Evolutionary conservation across 2,888 invertebrate species (phyloP), one percentile per base, ranked within the genome.

Genomic region (Cacoxenus indagator): DNA sequence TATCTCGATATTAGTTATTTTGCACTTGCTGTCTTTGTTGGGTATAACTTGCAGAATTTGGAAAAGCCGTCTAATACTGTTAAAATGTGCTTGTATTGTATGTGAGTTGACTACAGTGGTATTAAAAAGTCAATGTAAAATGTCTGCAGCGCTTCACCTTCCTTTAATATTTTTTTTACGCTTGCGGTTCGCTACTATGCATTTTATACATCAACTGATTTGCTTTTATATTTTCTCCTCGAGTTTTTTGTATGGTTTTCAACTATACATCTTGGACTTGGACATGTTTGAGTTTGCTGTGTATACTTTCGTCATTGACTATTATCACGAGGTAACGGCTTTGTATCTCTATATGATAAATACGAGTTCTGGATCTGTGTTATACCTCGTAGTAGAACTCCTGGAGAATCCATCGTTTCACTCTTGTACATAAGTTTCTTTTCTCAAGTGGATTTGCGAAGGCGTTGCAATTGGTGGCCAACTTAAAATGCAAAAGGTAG

Each of bases 381-480:
- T 78, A 73, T 9, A 78, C 70, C n/a, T 24, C 59, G 62, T 73
- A 76, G 26, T 76, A 67, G 48, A 70, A 78, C 9, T 78, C 75
- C 55, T 73, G 67, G 2, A 75, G 24, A 4, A 66, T 61, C 73
- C 70, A 73, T 11, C 66, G 64, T 8, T 65, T 64, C 72, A 83
- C 84, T 54, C 54, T 26, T 6, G 65, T 59, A 11, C 65, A 61
- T 4, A 67, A 22, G 14, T 67, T 84, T 84, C 0, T 81, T 82
- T 64, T 81, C 83, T 3, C 70, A 78, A 73, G 84, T 81, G 0
- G 84, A 66, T 4, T 84, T 59, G 3, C 43, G 19, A 66, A 66
- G 11, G 62, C 68, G 55, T 68, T 67, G 67, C 74, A 27, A 69
- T 65, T 9, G 65, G n/a, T 31, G 67, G 70, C 22, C 65, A 73